Evolutionary conservation across 1,140 invertebrate species (phyloP).

Genomic region (Colletes gigas): DNA sequence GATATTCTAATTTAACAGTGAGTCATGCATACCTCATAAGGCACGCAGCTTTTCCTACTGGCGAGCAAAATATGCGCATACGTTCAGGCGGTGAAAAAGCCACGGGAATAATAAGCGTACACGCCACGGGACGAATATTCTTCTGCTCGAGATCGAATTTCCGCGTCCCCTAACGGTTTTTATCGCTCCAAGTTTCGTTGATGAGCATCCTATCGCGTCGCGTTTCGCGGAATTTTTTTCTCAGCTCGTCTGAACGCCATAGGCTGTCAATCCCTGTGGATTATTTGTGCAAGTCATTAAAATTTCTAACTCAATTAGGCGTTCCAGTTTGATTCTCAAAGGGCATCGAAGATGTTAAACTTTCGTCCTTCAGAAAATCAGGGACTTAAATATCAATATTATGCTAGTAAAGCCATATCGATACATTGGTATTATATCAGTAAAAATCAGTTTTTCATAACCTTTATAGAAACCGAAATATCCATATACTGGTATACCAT

Average conservation of each 20-base stretch:
- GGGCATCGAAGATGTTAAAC: neutral
- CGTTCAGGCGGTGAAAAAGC: slow-evolving; percentile 46
- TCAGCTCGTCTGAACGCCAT: neutral
- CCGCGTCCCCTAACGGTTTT: neutral
- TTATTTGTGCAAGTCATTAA: neutral
- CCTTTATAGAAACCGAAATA: no score
- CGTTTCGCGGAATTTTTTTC: neutral
- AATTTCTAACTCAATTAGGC: neutral
- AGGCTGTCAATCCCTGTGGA: neutral
- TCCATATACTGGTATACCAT: no score
- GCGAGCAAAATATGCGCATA: slow-evolving; percentile 61
- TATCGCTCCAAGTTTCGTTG: neutral
- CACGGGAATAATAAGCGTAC: slow-evolving; percentile 52
- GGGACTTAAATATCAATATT: no score
- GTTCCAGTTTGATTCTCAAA: no score
- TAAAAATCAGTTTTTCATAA: no score
- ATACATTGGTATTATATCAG: no score
- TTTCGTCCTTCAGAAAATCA: no score
- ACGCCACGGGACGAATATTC: slow-evolving; percentile 24
- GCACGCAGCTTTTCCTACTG: slow-evolving; percentile 27
- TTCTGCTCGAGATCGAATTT: slow-evolving; percentile 27
- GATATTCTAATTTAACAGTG: slow-evolving; percentile 60
- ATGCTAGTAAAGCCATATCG: no score
- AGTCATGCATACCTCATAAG: slow-evolving; percentile 45
- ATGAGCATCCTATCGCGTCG: neutral